Conservation (phyloP, 37 sponge, comb jelly and placozoan genomes). For the Spongia lamella region DNA sequence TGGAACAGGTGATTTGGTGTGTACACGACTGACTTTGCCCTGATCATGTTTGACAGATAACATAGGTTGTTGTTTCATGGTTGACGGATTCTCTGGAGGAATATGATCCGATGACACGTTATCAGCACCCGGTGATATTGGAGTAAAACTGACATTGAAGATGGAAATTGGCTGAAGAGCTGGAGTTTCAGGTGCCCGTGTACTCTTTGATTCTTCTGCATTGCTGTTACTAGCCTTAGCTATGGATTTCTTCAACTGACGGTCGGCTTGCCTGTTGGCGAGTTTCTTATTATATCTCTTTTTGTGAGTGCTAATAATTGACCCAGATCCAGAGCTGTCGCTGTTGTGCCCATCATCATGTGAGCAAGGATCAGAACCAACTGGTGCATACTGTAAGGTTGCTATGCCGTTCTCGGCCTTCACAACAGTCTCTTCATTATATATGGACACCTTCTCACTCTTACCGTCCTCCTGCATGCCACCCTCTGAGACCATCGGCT, state of each 20-base stretch:
- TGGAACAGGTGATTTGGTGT: not conserved
- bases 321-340: conserved; percentile 84
- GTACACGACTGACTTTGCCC: not conserved
- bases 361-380: too few species aligned
- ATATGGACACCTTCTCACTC: too few species aligned
- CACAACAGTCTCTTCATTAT: conserved; percentile 1
- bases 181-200: conserved; percentile 46
- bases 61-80: not conserved
- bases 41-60: not conserved
- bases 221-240: not conserved
- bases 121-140: conserved; percentile 65
- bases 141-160: conserved; percentile 51
- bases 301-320: conserved; percentile 44
- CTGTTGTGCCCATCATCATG: conserved; percentile 51
- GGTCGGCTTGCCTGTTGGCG: conserved; percentile 4
- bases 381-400: conserved; percentile 26
- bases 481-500: too few species aligned
- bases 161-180: conserved; percentile 17
- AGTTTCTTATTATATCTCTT: conserved; percentile 8
- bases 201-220: not conserved
- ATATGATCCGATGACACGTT: not conserved
- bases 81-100: conserved; percentile 2
- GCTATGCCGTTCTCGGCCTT: conserved; percentile 16
- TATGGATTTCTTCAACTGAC: conserved; percentile 1
- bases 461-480: too few species aligned